Conservation (phyloP, 2,113 vertebrate genomes). For the Oreochromis niloticus region DNA sequence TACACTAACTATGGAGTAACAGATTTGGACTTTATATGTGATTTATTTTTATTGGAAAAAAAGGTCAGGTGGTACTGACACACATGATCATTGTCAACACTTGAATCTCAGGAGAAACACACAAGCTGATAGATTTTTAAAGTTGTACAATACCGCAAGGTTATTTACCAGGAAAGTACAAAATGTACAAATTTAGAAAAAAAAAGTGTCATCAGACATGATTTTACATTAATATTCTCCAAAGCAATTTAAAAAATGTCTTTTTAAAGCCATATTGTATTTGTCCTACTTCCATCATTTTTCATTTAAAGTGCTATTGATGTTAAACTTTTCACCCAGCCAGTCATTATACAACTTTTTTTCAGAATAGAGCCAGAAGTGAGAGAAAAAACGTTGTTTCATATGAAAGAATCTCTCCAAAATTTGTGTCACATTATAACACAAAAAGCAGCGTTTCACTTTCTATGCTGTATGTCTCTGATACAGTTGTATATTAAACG, state of each 20-base stretch:
- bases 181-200: neutral
- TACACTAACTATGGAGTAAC: conserved; percentile 51
- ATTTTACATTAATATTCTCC: neutral
- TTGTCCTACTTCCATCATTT: neutral
- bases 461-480: neutral
- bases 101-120: neutral
- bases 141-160: neutral
- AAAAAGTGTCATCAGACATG: neutral
- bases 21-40: conserved; percentile 62
- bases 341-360: neutral
- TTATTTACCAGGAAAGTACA: neutral
- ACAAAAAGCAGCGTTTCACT: neutral
- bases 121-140: neutral
- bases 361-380: neutral
- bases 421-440: neutral
- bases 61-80: conserved; percentile 7
- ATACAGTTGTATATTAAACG: neutral
- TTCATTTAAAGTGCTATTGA: neutral
- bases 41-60: conserved; percentile 53
- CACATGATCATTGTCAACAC: neutral
- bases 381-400: neutral
- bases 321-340: neutral
- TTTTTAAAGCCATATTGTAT: neutral
- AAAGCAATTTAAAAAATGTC: neutral
- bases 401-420: neutral